Percentiles rank a stretch among this genome's conserved stretches.
Conservation (phyloP, 1,140 invertebrate genomes). For the Neelides sp. region DNA sequence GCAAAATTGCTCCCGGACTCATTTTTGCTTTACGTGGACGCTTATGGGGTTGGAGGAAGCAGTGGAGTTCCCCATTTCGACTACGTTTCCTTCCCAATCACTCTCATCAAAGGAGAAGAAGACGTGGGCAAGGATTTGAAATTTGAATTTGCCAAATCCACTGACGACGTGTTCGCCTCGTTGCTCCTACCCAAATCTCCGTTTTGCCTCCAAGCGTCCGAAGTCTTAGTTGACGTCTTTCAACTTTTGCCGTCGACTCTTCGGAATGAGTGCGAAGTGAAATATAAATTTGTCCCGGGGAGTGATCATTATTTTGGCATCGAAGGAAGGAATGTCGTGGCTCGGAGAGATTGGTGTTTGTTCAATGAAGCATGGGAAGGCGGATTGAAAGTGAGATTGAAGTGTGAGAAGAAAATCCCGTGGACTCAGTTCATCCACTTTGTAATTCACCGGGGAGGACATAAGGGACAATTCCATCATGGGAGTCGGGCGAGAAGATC, state of each 20-base stretch:
- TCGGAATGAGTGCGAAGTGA: slow-evolving; percentile 15
- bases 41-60: no score
- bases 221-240: slow-evolving; percentile 22
- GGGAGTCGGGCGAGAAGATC: slow-evolving; percentile 48
- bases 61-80: slow-evolving; percentile 23
- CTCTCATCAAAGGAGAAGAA: slow-evolving; percentile 15
- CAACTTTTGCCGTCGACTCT: slow-evolving; percentile 25
- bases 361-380: slow-evolving; percentile 7
- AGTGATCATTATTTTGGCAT: slow-evolving; percentile 25
- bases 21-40: no score
- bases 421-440: slow-evolving; percentile 31
- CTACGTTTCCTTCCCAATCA: slow-evolving; percentile 29
- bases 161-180: slow-evolving; percentile 29
- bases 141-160: slow-evolving; percentile 12
- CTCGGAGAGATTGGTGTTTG: slow-evolving; percentile 28
- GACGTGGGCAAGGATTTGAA: background rate
- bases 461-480: background rate
- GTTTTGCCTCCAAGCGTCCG: slow-evolving; percentile 26
- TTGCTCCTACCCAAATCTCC: slow-evolving; percentile 15
- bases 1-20: no score
- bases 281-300: background rate
- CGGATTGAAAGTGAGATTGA: background rate
- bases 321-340: slow-evolving; percentile 25
- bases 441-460: slow-evolving; percentile 20
- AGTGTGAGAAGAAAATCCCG: slow-evolving; percentile 17